Evolutionary conservation across 2,888 invertebrate genomes (phyloP).

Genomic region (Oscheius sp.): DNA sequence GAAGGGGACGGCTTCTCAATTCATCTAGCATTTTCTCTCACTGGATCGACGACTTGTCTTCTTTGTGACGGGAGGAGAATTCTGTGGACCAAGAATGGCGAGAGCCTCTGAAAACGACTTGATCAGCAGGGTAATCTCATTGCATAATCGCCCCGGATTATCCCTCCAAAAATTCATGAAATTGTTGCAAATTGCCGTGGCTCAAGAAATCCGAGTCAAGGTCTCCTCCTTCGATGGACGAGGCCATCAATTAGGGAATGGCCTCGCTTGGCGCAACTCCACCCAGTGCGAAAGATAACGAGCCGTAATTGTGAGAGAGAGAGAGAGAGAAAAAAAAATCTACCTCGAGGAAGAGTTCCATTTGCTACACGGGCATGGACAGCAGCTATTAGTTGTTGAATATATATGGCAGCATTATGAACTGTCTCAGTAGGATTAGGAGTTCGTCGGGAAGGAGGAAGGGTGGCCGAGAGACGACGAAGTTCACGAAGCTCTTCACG

Average conservation of each 20-base stretch:
- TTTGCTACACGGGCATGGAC: constrained; percentile 55
- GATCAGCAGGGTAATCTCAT: constrained; percentile 4
- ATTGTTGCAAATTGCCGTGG: neutral
- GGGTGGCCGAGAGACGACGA: constrained; percentile 46
- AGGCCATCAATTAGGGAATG: constrained; percentile 20
- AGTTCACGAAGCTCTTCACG: constrained; percentile 53
- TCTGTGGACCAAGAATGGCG: constrained; percentile 7
- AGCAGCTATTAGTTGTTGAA: constrained; percentile 54
- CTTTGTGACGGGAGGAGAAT: neutral
- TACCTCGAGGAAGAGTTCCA: constrained; percentile 58
- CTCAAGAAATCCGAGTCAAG: constrained; percentile 23
- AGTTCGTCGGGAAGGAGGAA: constrained; percentile 43
- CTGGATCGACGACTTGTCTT: constrained; percentile 31
- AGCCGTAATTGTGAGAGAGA: constrained; percentile 17
- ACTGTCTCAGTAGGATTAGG: constrained; percentile 48
- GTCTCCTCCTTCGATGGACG: constrained; percentile 1
- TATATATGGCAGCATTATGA: constrained; percentile 55
- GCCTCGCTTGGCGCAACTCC: constrained; percentile 24
- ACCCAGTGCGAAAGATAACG: constrained; percentile 22
- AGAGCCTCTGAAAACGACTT: constrained; percentile 23
- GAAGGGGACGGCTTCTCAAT: neutral
- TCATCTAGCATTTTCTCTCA: constrained; percentile 40
- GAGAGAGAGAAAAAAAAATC: constrained; percentile 7
- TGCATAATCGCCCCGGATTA: neutral
- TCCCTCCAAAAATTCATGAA: neutral